Evolutionary conservation across 2,888 invertebrate genomes (phyloP).

Genomic region (Azorinus chamasolen): DNA sequence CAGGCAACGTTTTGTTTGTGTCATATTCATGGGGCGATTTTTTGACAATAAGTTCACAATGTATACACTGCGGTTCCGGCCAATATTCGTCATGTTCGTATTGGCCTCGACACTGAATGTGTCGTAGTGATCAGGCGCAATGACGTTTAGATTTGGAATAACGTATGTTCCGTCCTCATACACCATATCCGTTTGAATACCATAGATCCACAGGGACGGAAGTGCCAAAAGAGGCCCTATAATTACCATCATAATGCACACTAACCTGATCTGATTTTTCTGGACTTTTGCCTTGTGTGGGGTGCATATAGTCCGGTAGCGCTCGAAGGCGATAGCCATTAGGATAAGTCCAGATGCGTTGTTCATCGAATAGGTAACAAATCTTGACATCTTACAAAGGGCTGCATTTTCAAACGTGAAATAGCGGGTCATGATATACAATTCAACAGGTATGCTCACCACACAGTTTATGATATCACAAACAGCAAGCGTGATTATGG

Average conservation of each 20-base stretch:
- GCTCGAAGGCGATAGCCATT: constrained; percentile 65
- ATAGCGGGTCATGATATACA: constrained; percentile 54
- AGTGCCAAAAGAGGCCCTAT: constrained; percentile 47
- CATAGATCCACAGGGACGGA: constrained; percentile 63
- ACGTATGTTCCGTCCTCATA: neutral
- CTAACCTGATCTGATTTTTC: constrained; percentile 30
- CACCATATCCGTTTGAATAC: constrained; percentile 53
- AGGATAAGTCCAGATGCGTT: constrained; percentile 66
- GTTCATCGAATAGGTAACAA: constrained; percentile 67
- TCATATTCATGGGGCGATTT: constrained; percentile 5
- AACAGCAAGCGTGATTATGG: constrained; percentile 50
- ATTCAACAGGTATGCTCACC: constrained; percentile 49
- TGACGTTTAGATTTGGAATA: constrained; percentile 3
- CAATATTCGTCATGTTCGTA: neutral
- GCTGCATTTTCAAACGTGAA: constrained; percentile 46
- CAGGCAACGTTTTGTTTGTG: constrained; percentile 41
- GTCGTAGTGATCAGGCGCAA: constrained; percentile 6
- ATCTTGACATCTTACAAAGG: constrained; percentile 65
- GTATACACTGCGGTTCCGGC: neutral
- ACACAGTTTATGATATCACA: constrained; percentile 56
- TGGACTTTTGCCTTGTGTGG: constrained; percentile 61
- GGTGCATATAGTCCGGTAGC: constrained; percentile 64
- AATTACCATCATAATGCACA: constrained; percentile 35
- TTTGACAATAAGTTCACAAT: constrained; percentile 1
- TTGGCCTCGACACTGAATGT: neutral